A percentile compares a stretch with the other conserved stretches of the same genome.
Conservation (phyloP, 2,888 invertebrate genomes). For the Asteroscopus sphinx region DNA sequence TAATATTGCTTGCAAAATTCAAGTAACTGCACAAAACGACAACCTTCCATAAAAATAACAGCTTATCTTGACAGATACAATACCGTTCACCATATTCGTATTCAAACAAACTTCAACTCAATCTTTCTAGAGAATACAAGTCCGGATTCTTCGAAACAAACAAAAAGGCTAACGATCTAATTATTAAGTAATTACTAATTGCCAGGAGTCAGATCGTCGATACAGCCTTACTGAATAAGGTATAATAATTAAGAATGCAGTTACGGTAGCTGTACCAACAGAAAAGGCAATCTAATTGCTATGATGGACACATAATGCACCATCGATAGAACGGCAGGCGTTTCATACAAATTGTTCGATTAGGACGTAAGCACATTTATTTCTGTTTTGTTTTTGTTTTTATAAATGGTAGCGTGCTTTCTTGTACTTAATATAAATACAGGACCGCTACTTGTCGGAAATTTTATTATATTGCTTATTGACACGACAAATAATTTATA, state of each 20-base stretch:
- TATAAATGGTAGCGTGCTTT: slow-evolving; percentile 39
- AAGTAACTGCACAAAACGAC: not conserved
- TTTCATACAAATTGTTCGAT: slow-evolving; percentile 52
- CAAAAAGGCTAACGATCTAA: slow-evolving; percentile 38
- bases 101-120: slow-evolving; percentile 1
- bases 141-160: slow-evolving; percentile 15
- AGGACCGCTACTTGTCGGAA: slow-evolving; percentile 26
- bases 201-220: slow-evolving; percentile 28
- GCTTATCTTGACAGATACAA: not conserved
- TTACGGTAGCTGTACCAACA: slow-evolving; percentile 55
- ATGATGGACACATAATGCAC: slow-evolving; percentile 64
- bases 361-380: slow-evolving; percentile 23
- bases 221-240: slow-evolving; percentile 58
- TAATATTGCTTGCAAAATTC: not conserved
- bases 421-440: slow-evolving; percentile 22
- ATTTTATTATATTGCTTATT: slow-evolving; percentile 33
- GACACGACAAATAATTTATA: slow-evolving; percentile 34
- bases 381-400: slow-evolving; percentile 27
- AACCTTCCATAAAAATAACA: not conserved
- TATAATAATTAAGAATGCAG: slow-evolving; percentile 70
- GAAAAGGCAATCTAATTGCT: slow-evolving; percentile 70
- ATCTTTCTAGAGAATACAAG: slow-evolving; percentile 7
- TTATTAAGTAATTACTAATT: slow-evolving; percentile 47
- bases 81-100: not conserved
- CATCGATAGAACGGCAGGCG: slow-evolving; percentile 46